Percentiles rank a stretch among this genome's conserved stretches.
These are phyloP conservation scores for Protonibea diacanthus DNA, from an alignment of 2,797 vertebrate species.

Conservation along the genomic window DNA sequence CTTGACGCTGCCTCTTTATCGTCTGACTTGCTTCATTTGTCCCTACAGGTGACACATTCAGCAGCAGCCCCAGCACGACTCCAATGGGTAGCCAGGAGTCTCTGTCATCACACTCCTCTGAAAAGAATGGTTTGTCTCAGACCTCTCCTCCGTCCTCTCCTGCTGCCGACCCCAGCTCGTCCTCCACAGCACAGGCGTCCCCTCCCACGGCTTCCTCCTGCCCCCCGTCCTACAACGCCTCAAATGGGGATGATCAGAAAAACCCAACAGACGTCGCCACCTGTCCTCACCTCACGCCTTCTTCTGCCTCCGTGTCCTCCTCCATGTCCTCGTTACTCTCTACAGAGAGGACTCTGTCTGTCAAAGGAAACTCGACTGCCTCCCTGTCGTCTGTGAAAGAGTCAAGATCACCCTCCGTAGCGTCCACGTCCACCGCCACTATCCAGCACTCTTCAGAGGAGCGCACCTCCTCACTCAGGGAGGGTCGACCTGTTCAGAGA, in stretches of 20 bases:
- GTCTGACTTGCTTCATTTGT: neutral
- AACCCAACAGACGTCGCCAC: slow-evolving; percentile 9
- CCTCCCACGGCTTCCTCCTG: slow-evolving; percentile 87
- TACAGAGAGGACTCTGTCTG: slow-evolving; percentile 60
- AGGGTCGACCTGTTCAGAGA: slow-evolving; percentile 57
- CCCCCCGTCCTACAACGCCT: slow-evolving; percentile 76
- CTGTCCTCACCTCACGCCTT: slow-evolving; percentile 42
- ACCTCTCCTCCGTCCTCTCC: slow-evolving; percentile 85
- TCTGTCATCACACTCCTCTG: slow-evolving; percentile 97
- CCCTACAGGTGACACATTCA: slow-evolving; percentile 93
- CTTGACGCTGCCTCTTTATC: neutral
- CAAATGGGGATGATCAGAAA: slow-evolving; percentile 70
- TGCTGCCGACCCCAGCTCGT: slow-evolving; percentile 79
- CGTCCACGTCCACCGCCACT: slow-evolving; percentile 50
- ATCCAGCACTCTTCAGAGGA: slow-evolving; percentile 50
- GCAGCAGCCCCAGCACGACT: slow-evolving; percentile 95
- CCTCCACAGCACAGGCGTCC: slow-evolving; percentile 82
- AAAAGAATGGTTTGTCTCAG: slow-evolving; percentile 91
- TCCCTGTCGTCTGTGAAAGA: slow-evolving; percentile 70
- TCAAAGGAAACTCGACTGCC: slow-evolving; percentile 59
- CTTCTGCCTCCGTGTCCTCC: slow-evolving; percentile 68
- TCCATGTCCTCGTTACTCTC: slow-evolving; percentile 73
- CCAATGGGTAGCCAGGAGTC: slow-evolving; percentile 98
- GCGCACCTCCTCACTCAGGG: slow-evolving; percentile 32
- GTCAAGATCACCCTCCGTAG: slow-evolving; percentile 57